Conservation (phyloP, 30 jellyfish, hydroid and myxozoan genomes). For the Nemopilema nomurai region DNA sequence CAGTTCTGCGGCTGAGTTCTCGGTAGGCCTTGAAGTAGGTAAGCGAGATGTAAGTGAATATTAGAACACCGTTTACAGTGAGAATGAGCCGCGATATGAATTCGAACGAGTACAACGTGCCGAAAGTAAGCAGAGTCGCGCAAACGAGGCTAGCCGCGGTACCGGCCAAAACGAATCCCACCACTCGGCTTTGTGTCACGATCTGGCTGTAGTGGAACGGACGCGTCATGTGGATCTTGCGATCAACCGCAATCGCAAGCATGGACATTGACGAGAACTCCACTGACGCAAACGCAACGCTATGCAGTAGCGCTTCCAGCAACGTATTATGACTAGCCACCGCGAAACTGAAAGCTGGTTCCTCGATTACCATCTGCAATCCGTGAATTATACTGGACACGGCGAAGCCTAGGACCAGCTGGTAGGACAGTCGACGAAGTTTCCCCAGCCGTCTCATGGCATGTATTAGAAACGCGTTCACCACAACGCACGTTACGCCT, state of each 20-base stretch:
- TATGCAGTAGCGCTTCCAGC: neutral
- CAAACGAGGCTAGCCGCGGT: neutral
- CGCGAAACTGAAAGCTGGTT: neutral
- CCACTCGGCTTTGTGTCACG: conserved; percentile 3
- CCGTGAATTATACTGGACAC: conserved; percentile 14
- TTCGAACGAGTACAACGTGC: neutral
- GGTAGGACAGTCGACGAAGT: conserved; percentile 14
- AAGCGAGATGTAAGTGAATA: neutral
- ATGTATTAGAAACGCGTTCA: conserved; percentile 42
- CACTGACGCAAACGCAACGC: conserved; percentile 3
- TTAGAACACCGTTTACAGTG: neutral
- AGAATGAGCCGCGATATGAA: conserved; percentile 14
- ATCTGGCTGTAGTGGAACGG: conserved; percentile 1
- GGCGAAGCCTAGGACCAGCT: conserved; percentile 14
- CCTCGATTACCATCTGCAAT: conserved; percentile 12
- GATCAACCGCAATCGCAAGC: conserved; percentile 42
- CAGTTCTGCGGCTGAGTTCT: neutral
- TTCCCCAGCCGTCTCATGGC: conserved; percentile 29
- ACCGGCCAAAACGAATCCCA: neutral
- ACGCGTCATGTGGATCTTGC: conserved; percentile 41
- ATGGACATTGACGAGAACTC: conserved; percentile 26
- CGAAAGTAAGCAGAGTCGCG: conserved; percentile 10
- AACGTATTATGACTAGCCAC: neutral
- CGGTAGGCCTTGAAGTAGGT: conserved; percentile 23
- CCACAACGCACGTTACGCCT: conserved; percentile 10